A percentile compares a stretch with the other conserved stretches of the same genome.
Conservation (phyloP, 2,113 vertebrate species). For the Balaeniceps rex region DNA sequence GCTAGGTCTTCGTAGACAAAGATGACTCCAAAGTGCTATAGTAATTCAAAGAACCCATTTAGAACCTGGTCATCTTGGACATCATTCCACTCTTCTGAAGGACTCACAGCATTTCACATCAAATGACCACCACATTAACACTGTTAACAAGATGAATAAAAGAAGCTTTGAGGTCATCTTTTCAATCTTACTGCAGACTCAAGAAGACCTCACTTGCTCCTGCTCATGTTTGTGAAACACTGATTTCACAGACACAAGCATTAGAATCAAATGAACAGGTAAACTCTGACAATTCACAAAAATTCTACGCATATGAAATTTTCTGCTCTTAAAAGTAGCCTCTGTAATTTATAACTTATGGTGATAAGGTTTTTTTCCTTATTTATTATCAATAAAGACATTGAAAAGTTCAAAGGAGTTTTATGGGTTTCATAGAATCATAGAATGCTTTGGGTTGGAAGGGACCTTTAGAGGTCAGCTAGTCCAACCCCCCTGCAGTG, state of each 20-base stretch:
- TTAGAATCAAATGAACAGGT: not conserved
- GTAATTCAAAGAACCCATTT: not conserved
- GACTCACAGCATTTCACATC: not conserved
- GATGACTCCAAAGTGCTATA: not conserved
- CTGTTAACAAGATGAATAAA: not conserved
- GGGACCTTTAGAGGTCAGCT: no score
- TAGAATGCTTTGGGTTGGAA: no score
- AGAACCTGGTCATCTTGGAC: not conserved
- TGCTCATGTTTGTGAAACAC: not conserved
- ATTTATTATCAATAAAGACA: not conserved
- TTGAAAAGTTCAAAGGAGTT: not conserved
- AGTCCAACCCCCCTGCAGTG: no score
- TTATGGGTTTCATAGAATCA: no score
- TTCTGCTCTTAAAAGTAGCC: not conserved
- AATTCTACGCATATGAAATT: not conserved
- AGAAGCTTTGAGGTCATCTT: not conserved
- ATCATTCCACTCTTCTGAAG: not conserved
- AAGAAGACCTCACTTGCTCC: not conserved
- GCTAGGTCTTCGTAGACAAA: not conserved
- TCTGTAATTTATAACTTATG: not conserved
- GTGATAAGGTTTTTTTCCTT: not conserved
- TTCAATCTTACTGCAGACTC: not conserved
- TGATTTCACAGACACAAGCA: not conserved
- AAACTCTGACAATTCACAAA: not conserved
- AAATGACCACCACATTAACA: not conserved